These are phyloP conservation scores for Bombus consobrinus DNA, from an alignment of 1,140 invertebrate genomes.

Conservation along the genomic window DNA sequence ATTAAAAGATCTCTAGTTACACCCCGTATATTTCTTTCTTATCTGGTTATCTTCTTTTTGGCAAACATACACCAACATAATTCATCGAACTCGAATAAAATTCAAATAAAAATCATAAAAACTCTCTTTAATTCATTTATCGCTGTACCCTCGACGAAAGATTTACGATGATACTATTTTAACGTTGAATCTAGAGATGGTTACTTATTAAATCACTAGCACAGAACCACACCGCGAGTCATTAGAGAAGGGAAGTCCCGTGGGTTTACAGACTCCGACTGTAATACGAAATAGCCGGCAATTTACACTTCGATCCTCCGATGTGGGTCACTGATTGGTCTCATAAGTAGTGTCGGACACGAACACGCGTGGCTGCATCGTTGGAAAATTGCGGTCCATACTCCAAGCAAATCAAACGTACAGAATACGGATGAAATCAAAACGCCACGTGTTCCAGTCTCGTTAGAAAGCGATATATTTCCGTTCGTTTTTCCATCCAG, in stretches of 20 bases:
- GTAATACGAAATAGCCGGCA: slow-evolving; percentile 29
- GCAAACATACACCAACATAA: not conserved
- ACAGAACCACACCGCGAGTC: not conserved
- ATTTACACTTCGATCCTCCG: slow-evolving; percentile 26
- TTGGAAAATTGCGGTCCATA: slow-evolving; percentile 28
- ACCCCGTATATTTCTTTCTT: no score
- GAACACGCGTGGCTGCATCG: not conserved
- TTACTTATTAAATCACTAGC: slow-evolving; percentile 18
- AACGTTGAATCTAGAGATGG: not conserved
- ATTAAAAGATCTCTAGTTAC: no score
- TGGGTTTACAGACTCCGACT: not conserved
- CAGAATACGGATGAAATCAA: slow-evolving; percentile 31
- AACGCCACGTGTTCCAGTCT: not conserved
- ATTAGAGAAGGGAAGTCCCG: slow-evolving; percentile 1
- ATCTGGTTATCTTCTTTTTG: no score
- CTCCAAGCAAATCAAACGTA: slow-evolving; percentile 22
- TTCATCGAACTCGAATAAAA: not conserved
- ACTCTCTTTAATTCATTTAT: not conserved
- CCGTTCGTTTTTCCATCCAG: no score
- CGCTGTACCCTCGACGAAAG: no score
- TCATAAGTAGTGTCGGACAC: slow-evolving; percentile 17
- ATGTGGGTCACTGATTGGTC: slow-evolving; percentile 28
- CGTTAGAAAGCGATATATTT: slow-evolving; percentile 19
- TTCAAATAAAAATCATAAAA: not conserved
- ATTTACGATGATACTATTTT: not conserved